These are phyloP conservation scores for Clostera curtula DNA, from an alignment of 2,888 invertebrate species.

Conservation along the genomic window DNA sequence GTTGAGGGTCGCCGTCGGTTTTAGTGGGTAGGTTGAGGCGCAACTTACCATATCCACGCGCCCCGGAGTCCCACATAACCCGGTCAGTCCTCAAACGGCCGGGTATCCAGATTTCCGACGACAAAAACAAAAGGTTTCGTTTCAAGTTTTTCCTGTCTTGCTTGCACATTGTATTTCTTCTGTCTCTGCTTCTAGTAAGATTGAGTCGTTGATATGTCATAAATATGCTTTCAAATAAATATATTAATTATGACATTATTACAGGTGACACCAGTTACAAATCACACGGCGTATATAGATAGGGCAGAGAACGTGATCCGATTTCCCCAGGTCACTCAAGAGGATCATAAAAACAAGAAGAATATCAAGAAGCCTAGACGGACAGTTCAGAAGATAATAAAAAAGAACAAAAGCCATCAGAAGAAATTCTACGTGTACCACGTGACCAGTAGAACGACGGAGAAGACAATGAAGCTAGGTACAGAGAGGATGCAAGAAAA, in stretches of 20 bases:
- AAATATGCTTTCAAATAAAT: neutral
- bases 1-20: too few relatives aligned
- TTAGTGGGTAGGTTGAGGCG: too few relatives aligned
- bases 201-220: too few relatives aligned
- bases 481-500: conserved; percentile 25
- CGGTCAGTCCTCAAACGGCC: too few relatives aligned
- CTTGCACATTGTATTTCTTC: too few relatives aligned
- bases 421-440: conserved; percentile 34
- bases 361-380: conserved; percentile 45
- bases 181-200: too few relatives aligned
- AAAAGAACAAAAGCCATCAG: conserved; percentile 39
- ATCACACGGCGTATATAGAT: conserved; percentile 45
- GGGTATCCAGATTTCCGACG: too few relatives aligned
- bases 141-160: too few relatives aligned
- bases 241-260: conserved; percentile 6
- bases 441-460: conserved; percentile 26
- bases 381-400: conserved; percentile 62
- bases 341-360: conserved; percentile 29
- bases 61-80: too few relatives aligned
- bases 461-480: conserved; percentile 16
- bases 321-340: conserved; percentile 33
- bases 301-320: conserved; percentile 47
- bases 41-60: too few relatives aligned
- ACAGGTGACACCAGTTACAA: conserved; percentile 16
- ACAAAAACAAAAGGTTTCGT: too few relatives aligned